Base-by-base conservation (phyloP, 2,797 vertebrate genomes). In the Aplochiton taeniatus region DNA sequence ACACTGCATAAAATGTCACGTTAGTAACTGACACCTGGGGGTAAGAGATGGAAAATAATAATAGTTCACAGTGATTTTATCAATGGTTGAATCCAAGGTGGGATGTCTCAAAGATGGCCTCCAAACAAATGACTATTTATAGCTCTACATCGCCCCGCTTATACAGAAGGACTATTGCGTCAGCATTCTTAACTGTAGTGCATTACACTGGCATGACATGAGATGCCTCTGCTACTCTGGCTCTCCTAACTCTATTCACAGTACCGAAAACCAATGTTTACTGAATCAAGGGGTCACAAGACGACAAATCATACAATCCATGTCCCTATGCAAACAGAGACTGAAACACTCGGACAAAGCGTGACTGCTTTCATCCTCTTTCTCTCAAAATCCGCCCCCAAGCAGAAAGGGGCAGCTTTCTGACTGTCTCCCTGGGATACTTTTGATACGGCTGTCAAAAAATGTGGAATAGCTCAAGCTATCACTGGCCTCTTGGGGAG, bases 401-500 rank as follows among this genome's bases (percentile, higher is more conserved):
- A 19, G 16, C 12, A 19, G 43, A 54, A 45, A 44, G 41, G 11
- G 19, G 14, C 11, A 51, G 16, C 53, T 66, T 20, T 53, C 48
- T 57, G 44, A 13, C 44, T 19, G 3, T 59, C 16, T 53, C 19
- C 53, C 4, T 10, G 31, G 11, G 7, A 44, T 19, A 68, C 49
- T 49, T 49, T 59, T 17, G 17, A 41, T 68, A 58, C 41, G 62
- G 63, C 68, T 68, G 17, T 64, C 55, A 73, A 57, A 42, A 62
- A 50, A 67, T 60, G 48, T 63, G 31, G 44, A 65, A 73, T 66
- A 58, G 59, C 46, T 59, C 9, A 4, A 53, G 57, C 54, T 73
- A 9, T 65, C 61, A 42, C 58, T 20, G 14, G 58, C 53, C 63
- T 76, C 63, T 61, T 75, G 46, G 50, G 70, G 64, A 62, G 66